Base-by-base conservation (phyloP, 2,888 invertebrate species). In the Caenorhabditis sp. region DNA sequence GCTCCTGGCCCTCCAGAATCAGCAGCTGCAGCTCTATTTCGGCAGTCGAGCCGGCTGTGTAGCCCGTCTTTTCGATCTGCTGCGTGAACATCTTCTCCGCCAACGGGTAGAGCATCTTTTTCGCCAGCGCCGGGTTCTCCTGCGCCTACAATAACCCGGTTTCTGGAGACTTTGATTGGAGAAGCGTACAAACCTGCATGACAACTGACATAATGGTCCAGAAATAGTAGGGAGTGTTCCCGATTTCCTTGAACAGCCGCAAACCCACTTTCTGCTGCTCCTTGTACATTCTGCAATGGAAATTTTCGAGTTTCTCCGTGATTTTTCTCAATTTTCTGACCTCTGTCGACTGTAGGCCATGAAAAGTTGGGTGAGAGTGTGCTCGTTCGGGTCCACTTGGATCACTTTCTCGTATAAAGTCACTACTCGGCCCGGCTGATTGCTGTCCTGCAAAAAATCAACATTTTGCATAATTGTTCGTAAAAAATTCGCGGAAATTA, bases 161-260 rank as follows among this genome's bases (percentile, higher is more conserved):
- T n/a, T n/a, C n/a, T n/a, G n/a, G n/a, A n/a, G n/a, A n/a, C n/a
- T n/a, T n/a, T n/a, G n/a, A n/a, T n/a, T n/a, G n/a, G n/a, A n/a
- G n/a, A n/a, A n/a, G n/a, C n/a, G n/a, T n/a, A n/a, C n/a, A n/a
- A n/a, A n/a, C n/a, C 92, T 97, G 97, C 91, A 97, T 92, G 22
- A 97, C 93, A 83, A 95, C 93, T 89, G 96, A 96, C 94, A 97
- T 96, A 9, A 98, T 94, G 20, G 95, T 94, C 99, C 98, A 99
- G 90, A 95, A 96, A 89, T 96, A 96, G 89, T 98, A 98, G 0
- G 96, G 96, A 90, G 95, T 95, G 90, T 96, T 96, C 2, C 95
- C 94, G 86, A 93, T 93, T 65, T 94, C 91, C 91, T 95, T 96
- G 90, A 95, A 97, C 35, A 99, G 91, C 11, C 93, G 92, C 92